Evolutionary conservation across 2,113 vertebrate genomes (phyloP).

Genomic region (Maccullochella peelii): DNA sequence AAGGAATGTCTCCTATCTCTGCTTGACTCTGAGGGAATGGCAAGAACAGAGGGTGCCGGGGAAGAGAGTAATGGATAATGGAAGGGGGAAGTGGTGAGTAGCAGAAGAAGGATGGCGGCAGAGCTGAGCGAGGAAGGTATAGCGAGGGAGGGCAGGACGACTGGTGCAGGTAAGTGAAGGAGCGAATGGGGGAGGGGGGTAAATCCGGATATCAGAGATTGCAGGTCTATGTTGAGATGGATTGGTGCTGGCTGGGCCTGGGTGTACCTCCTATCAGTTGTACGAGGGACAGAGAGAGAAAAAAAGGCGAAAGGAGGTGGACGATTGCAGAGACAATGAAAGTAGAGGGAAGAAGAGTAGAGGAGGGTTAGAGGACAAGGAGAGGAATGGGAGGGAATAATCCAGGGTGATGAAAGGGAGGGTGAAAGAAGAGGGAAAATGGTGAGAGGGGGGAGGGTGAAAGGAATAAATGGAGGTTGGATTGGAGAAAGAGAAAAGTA

Average conservation of each 20-base stretch:
- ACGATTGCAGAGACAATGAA: conserved; percentile 53
- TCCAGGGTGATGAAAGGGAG: conserved; percentile 32
- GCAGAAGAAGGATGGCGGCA: neutral
- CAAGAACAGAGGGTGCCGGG: conserved; percentile 15
- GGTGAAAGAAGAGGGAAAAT: neutral
- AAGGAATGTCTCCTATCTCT: conserved; percentile 30
- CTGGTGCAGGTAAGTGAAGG: conserved; percentile 34
- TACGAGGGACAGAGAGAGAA: neutral
- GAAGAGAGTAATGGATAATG: conserved; percentile 56
- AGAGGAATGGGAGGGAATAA: conserved; percentile 38
- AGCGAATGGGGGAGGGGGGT: neutral
- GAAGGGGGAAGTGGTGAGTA: conserved; percentile 31
- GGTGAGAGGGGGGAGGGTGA: neutral
- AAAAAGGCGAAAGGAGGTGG: conserved; percentile 19
- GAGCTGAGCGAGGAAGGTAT: neutral
- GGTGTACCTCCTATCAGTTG: conserved; percentile 54
- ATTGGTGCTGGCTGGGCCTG: conserved; percentile 44
- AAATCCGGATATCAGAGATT: conserved; percentile 60
- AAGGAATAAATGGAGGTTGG: neutral
- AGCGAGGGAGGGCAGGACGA: conserved; percentile 24
- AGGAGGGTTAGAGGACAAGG: conserved; percentile 57
- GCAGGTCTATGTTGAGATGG: conserved; percentile 57
- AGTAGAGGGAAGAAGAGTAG: conserved; percentile 36
- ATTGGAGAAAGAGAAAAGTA: conserved; percentile 19
- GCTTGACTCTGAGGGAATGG: conserved; percentile 33